Evolutionary conservation across 2,888 invertebrate species (phyloP).

Genomic region (Andricus quercusramuli): DNA sequence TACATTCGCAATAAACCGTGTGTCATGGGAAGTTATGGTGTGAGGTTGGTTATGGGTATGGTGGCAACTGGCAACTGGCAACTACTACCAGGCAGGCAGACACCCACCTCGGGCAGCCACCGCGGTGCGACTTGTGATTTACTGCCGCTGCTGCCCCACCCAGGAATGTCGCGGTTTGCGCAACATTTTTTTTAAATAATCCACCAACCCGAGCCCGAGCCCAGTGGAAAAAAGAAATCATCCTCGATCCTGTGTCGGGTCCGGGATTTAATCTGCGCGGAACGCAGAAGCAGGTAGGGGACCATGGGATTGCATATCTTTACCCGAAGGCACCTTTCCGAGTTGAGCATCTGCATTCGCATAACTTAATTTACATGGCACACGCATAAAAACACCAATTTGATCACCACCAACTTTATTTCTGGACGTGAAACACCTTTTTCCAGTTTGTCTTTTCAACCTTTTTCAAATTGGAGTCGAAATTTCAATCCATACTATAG

Average conservation of each 20-base stretch:
- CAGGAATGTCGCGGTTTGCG: constrained; percentile 76
- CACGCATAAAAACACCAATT: constrained; percentile 35
- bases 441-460: background rate
- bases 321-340: constrained; percentile 8
- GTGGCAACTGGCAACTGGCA: constrained; percentile 58
- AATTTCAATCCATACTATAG: too few species aligned
- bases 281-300: constrained; percentile 37
- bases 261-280: constrained; percentile 61
- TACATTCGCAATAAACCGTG: constrained; percentile 76
- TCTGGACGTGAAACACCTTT: background rate
- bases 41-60: constrained; percentile 73
- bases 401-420: constrained; percentile 20
- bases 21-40: constrained; percentile 70
- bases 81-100: constrained; percentile 68
- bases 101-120: constrained; percentile 65
- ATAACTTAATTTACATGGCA: constrained; percentile 36
- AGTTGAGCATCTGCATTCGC: constrained; percentile 21
- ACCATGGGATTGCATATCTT: constrained; percentile 30
- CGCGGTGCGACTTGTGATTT: constrained; percentile 58
- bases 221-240: constrained; percentile 55
- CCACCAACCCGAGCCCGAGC: constrained; percentile 59
- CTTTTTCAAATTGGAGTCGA: too few species aligned
- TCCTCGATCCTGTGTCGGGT: constrained; percentile 49
- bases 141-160: constrained; percentile 72
- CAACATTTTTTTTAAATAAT: constrained; percentile 72